phyloP scores from a whole-genome alignment of 2,888 invertebrate genomes.

The Zhengitettix transpicula region DNA sequence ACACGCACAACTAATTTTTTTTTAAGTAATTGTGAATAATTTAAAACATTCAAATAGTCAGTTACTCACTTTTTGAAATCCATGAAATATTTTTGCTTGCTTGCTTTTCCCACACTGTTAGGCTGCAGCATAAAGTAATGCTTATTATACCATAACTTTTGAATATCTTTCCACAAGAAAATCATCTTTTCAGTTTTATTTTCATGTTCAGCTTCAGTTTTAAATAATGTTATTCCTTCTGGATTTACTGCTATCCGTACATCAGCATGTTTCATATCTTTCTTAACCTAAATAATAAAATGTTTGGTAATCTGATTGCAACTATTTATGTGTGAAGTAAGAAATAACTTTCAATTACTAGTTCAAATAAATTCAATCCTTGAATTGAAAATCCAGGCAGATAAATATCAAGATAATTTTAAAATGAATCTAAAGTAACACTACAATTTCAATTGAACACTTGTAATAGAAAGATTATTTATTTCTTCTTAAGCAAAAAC shows the following conservation, averaged over 20 bases:
- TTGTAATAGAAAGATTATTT: no score
- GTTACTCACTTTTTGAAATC: constrained; percentile 47
- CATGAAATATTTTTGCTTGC: constrained; percentile 59
- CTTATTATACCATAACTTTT: constrained; percentile 59
- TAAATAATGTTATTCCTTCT: constrained; percentile 26
- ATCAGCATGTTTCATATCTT: constrained; percentile 32
- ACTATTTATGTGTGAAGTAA: no score
- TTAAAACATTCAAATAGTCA: neutral
- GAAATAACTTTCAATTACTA: no score
- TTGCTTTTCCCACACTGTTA: constrained; percentile 29
- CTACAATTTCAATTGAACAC: no score
- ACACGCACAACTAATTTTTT: no score
- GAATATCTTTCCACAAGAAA: constrained; percentile 55
- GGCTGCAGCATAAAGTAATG: constrained; percentile 37
- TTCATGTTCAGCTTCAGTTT: constrained; percentile 13
- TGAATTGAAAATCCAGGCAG: no score
- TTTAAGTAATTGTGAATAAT: no score
- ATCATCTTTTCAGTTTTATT: constrained; percentile 15
- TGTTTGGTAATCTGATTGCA: no score
- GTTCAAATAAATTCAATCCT: no score
- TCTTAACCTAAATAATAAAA: constrained; percentile 28
- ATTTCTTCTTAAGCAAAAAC: no score
- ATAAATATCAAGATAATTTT: no score
- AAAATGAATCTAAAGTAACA: no score
- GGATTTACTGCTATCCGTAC: constrained; percentile 28